Conservation (phyloP, 2,797 vertebrate species). For the Pseudochromis fuscus region DNA sequence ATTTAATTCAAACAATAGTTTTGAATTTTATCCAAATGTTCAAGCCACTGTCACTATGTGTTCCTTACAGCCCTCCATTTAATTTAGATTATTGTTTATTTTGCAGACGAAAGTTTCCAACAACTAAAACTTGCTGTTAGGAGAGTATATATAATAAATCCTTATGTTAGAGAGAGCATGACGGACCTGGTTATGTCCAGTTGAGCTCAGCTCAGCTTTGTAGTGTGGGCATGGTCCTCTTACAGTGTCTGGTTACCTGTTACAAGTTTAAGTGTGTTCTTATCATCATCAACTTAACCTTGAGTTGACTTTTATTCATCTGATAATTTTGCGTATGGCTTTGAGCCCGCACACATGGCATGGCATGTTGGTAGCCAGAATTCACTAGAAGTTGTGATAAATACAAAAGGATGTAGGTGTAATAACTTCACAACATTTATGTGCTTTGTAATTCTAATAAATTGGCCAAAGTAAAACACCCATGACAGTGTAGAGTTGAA, state of each 20-base stretch:
- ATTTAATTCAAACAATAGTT: constrained; percentile 14
- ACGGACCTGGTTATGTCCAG: constrained; percentile 44
- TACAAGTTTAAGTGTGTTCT: constrained; percentile 38
- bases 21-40: constrained; percentile 17
- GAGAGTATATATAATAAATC: too few species aligned
- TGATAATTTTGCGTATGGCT: constrained; percentile 35
- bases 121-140: background rate
- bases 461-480: constrained; percentile 31
- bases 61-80: constrained; percentile 22
- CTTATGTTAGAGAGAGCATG: background rate
- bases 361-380: constrained; percentile 48
- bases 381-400: constrained; percentile 23
- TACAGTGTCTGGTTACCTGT: constrained; percentile 37
- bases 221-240: constrained; percentile 73
- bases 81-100: constrained; percentile 20
- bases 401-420: constrained; percentile 24
- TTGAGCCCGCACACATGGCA: constrained; percentile 15
- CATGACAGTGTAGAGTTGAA: constrained; percentile 2
- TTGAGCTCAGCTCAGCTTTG: constrained; percentile 73
- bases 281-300: constrained; percentile 28
- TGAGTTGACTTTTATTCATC: constrained; percentile 31
- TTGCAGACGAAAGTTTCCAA: constrained; percentile 4
- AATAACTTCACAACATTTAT: constrained; percentile 20
- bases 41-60: background rate
- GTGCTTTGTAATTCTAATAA: constrained; percentile 27